Evolutionary conservation across 2,797 vertebrate genomes (phyloP), one percentile per base, ranked within the genome.

Genomic region (Paedocypris micromegethes): DNA sequence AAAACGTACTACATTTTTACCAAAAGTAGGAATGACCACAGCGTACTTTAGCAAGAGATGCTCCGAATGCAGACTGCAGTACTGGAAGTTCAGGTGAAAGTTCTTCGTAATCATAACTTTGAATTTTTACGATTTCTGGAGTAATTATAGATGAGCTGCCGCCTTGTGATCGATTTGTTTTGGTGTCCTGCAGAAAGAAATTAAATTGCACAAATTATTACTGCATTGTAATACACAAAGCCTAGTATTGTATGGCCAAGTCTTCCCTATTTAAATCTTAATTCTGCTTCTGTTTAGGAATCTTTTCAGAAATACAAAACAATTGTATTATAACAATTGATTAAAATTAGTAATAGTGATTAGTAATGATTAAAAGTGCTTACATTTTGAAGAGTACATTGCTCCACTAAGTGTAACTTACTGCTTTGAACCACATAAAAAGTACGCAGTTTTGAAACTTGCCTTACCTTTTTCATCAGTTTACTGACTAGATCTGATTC

Each of bases 401-500:
- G 23, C 23, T 23, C 23, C 23, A 23, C 23, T 23, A 23, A 23
- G 23, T 23, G 23, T 23, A 23, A 23, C 23, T 23, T 23, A 23
- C 23, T 23, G 1, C 23, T 23, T 23, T 23, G 23, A 23, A 23
- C 23, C 23, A 23, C 23, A 23, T 23, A 23, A 55, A 54, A 67
- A 42, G 50, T 39, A 4, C 4, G 38, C 5, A 40, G 23, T n/a
- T 39, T 37, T 40, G 2, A 3, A 7, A 43, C 4, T n/a, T 51
- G 5, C 57, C 52, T 1, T 51, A 89, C 87, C 83, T 86, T 88
- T 72, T 85, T 89, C 56, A 86, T 61, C 23, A 90, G 78, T 23
- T 72, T 66, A 72, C 84, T 88, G 65, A 92, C 2, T 71, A 86
- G 88, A 4, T 81, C 82, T 3, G 87, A 88, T 81, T 91, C 80